These are phyloP conservation scores for Pitangus sulphuratus DNA, from an alignment of 2,797 vertebrate species.

Conservation along the genomic window DNA sequence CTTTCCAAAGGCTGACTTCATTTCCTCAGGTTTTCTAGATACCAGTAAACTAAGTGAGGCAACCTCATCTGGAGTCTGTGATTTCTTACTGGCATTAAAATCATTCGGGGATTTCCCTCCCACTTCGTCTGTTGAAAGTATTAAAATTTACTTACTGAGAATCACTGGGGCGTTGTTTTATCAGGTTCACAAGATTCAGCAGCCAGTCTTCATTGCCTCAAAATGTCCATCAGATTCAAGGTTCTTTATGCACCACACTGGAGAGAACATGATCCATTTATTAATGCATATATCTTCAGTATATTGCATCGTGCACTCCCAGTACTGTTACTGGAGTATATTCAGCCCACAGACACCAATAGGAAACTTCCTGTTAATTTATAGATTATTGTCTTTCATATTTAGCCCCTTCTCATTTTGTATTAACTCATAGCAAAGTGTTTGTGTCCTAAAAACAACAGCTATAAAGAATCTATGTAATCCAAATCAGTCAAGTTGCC, in stretches of 20 bases:
- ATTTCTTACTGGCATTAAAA: neutral
- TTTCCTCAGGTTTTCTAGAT: slow-evolving; percentile 58
- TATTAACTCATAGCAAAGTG: neutral
- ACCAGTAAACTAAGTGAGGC: slow-evolving; percentile 28
- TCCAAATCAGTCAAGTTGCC: neutral
- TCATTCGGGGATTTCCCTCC: neutral
- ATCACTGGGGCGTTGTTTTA: neutral
- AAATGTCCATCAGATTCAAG: neutral
- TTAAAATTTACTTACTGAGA: neutral
- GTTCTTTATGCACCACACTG: neutral
- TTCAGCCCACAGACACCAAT: neutral
- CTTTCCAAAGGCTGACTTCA: slow-evolving; percentile 52
- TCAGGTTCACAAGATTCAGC: neutral
- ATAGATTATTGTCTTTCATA: neutral
- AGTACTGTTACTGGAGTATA: neutral
- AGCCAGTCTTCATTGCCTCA: neutral
- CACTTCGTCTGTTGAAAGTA: neutral
- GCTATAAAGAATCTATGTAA: neutral
- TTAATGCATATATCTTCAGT: neutral
- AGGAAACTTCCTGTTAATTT: neutral
- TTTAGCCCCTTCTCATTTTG: neutral
- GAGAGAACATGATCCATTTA: neutral
- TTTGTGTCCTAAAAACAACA: neutral
- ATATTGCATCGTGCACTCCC: neutral
- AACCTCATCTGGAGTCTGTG: neutral